Evolutionary conservation across 23 tunicate genomes (phyloP), one percentile per base, ranked within the genome.

Genomic region (Clavelina lepadiformis): DNA sequence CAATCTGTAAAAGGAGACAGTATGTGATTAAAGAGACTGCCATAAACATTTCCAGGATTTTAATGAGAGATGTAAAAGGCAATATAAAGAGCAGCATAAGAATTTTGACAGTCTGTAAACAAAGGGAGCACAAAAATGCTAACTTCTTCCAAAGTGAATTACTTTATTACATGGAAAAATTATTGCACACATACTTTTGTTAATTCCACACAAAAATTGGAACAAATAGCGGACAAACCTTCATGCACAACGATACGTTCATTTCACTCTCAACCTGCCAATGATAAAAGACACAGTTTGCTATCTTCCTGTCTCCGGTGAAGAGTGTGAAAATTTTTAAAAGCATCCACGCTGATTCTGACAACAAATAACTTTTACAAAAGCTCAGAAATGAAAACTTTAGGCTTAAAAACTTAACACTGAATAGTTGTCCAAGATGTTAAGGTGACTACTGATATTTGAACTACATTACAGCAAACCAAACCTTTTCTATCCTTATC

Each of bases 331-430:
- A 61, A 30, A 77, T 64, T 41, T 63, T 33, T 15, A 78, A 31
- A 6, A 77, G 62, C 77, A 77, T 64, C 95, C 95, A 86, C 3
- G 85, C 77, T 28, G 38, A 65, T 23, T 53, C 84, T 76, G 47
- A 13, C 55, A 51, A 73, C 27, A 65, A 1, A 44, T 5, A 22
- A 20, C 22, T 22, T 45, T 23, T 22, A 44, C 49, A 44, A n/a
- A n/a, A n/a, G n/a, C n/a, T n/a, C n/a, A n/a, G n/a, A n/a, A n/a
- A n/a, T n/a, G n/a, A n/a, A n/a, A n/a, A n/a, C n/a, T n/a, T n/a
- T n/a, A n/a, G n/a, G n/a, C n/a, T n/a, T n/a, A n/a, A n/a, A n/a
- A n/a, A n/a, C n/a, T n/a, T n/a, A n/a, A n/a, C n/a, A n/a, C n/a
- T n/a, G n/a, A n/a, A n/a, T n/a, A n/a, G n/a, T n/a, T n/a, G n/a